phyloP scores from a whole-genome alignment of 2,113 vertebrate species.

The Podarcis cretensis region DNA sequence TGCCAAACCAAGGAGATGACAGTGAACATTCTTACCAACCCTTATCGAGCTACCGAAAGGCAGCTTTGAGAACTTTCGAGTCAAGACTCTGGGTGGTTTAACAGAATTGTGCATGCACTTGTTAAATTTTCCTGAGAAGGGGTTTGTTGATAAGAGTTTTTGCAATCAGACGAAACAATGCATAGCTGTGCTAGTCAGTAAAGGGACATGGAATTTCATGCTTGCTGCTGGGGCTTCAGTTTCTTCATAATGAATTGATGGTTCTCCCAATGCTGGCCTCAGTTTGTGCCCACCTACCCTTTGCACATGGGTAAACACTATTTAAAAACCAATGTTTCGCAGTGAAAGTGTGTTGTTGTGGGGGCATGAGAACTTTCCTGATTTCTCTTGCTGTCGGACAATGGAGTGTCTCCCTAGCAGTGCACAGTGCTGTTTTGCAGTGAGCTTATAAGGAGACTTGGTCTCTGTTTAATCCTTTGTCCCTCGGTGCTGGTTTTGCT shows the following conservation, averaged over 20 bases:
- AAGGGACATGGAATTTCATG: too few species aligned
- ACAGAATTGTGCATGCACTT: too few species aligned
- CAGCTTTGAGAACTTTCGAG: too few species aligned
- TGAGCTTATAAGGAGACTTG: not conserved
- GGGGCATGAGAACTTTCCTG: not conserved
- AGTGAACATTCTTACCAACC: too few species aligned
- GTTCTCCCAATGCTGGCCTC: conserved; percentile 38
- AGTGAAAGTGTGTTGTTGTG: not conserved
- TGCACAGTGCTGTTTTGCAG: not conserved
- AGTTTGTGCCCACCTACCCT: conserved; percentile 15
- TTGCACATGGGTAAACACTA: not conserved
- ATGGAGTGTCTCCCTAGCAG: conserved; percentile 20
- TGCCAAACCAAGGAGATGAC: too few species aligned
- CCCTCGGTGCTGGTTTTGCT: conserved; percentile 20
- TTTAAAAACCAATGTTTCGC: conserved; percentile 13
- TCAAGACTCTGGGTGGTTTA: too few species aligned
- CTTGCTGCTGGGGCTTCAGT: too few species aligned
- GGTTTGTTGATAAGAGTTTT: too few species aligned
- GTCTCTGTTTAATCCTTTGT: conserved; percentile 17
- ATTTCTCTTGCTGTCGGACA: conserved; percentile 20
- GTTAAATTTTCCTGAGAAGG: too few species aligned
- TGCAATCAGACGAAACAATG: too few species aligned
- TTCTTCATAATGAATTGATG: not conserved
- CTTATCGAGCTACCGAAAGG: too few species aligned
- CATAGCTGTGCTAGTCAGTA: too few species aligned